Percentiles rank a stretch among this genome's conserved stretches.
Conservation (phyloP, 2,113 vertebrate species). For the Astur gentilis region DNA sequence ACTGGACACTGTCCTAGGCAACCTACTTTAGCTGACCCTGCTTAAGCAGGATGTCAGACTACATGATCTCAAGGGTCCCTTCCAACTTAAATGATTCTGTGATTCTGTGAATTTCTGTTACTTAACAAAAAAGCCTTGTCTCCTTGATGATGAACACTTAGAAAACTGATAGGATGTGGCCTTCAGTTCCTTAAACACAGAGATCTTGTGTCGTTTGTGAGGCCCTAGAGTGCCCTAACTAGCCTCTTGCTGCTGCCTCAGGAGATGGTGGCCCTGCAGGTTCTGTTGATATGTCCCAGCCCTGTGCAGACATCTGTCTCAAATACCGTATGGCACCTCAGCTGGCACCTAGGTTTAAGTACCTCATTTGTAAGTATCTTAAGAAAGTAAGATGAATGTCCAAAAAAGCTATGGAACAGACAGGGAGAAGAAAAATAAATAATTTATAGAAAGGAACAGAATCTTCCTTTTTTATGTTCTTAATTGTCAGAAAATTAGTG, state of each 20-base stretch:
- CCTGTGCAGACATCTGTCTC: neutral
- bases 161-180: neutral
- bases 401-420: neutral
- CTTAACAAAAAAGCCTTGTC: neutral
- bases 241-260: neutral
- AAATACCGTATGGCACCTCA: neutral
- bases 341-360: neutral
- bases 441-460: neutral
- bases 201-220: neutral
- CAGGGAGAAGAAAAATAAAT: neutral
- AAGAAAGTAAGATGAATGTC: neutral
- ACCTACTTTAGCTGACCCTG: neutral
- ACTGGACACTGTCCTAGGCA: neutral
- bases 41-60: neutral
- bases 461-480: neutral
- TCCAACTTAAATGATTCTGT: neutral
- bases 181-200: neutral
- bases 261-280: neutral
- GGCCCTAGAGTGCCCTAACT: neutral
- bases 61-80: neutral
- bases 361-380: neutral
- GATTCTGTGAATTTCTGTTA: neutral
- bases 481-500: neutral
- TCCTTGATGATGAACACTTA: neutral
- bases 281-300: neutral